phyloP scores from a whole-genome alignment of 1,140 invertebrate genomes.

The Panonychus citri region DNA sequence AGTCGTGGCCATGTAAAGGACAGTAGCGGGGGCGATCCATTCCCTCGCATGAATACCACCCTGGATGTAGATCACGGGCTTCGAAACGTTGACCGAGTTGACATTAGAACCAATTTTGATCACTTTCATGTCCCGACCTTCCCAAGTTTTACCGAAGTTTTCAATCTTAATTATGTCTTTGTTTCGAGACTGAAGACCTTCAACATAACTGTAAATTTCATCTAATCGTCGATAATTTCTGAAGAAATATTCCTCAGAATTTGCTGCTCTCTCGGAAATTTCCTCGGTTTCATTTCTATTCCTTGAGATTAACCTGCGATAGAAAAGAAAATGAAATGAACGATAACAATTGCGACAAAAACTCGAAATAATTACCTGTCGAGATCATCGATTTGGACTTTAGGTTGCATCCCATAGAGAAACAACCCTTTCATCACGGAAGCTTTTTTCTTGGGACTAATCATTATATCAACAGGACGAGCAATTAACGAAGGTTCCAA shows the following conservation, averaged over 20 bases:
- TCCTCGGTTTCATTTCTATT: background rate
- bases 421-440: conserved; percentile 20
- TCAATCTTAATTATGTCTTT: conserved; percentile 8
- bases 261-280: background rate
- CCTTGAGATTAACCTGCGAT: background rate
- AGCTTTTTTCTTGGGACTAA: conserved; percentile 34
- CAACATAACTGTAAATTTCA: background rate
- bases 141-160: conserved; percentile 23
- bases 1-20: conserved; percentile 3
- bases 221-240: background rate
- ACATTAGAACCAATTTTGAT: conserved; percentile 3
- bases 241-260: conserved; percentile 18
- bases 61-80: conserved; percentile 34
- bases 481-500: conserved; percentile 26
- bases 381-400: background rate
- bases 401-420: background rate
- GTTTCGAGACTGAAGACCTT: background rate
- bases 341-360: background rate
- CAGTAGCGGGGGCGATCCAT: conserved; percentile 8
- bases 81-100: conserved; percentile 13
- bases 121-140: conserved; percentile 18
- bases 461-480: conserved; percentile 39
- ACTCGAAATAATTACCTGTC: background rate
- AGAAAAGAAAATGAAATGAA: background rate
- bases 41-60: conserved; percentile 44